These are phyloP conservation scores for Spilogale gracilis DNA, from an alignment of 2,113 vertebrate genomes.

Conservation along the genomic window DNA sequence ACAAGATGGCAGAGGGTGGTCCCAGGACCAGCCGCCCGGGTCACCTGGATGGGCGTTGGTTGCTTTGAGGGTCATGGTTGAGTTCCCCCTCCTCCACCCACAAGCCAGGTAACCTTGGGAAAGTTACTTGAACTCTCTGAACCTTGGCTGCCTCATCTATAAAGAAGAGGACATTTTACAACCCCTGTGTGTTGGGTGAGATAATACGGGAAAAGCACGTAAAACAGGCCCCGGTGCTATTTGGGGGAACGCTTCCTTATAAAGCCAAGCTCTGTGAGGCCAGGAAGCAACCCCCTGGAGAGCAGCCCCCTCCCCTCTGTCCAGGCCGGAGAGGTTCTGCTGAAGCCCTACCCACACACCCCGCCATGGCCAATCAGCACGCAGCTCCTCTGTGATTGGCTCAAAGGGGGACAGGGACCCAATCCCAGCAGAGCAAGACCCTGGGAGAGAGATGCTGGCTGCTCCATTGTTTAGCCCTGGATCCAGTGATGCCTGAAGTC, in stretches of 20 bases:
- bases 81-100: background rate
- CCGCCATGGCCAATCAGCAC: background rate
- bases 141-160: background rate
- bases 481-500: background rate
- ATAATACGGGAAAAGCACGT: accelerated
- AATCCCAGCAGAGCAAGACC: background rate
- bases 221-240: background rate
- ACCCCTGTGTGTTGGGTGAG: background rate
- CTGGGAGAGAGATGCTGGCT: background rate
- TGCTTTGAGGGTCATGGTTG: background rate
- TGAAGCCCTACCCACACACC: background rate
- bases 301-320: background rate
- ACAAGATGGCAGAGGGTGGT: background rate
- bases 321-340: accelerated
- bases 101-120: background rate
- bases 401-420: background rate
- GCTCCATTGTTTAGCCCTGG: background rate
- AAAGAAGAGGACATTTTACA: background rate
- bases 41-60: background rate
- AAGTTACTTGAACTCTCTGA: background rate
- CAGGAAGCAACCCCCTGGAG: background rate
- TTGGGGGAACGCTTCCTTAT: background rate
- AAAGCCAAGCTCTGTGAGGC: accelerated
- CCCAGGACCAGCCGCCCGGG: background rate
- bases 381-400: background rate